Base-by-base conservation (phyloP, 2,113 vertebrate genomes). In the Equus quagga region DNA sequence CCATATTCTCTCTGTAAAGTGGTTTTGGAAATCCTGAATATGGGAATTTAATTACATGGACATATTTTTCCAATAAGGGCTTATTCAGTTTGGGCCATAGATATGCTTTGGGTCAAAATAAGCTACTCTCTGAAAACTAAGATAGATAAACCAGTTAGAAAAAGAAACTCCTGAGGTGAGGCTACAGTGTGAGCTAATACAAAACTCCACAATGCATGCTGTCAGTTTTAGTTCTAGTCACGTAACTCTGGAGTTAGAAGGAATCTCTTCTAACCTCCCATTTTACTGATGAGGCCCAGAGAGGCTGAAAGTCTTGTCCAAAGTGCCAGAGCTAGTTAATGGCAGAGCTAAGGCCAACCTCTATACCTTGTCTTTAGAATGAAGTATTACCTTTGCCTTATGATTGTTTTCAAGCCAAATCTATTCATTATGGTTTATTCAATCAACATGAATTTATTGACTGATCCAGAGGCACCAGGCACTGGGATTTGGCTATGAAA, bases 41-140 rank as follows among this genome's bases (percentile, higher is more conserved):
- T 78, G 75, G 56, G 58, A 92, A 97, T 96, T 94, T 97, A 97
- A 93, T 96, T 94, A 94, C 24, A 10, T 24, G 8, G 41, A 87
- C 79, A 76, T 95, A 92, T 96, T 96, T 97, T 95, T 94, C 81
- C 84, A 97, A 89, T 73, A 95, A 97, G 5, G 67, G 9, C 41
- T 70, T 93, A 28, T 96, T 96, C 44, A 69, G 12, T 75, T 96
- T 94, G 33, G 51, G 64, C 26, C 75, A 33, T 89, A 87, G n/a
- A 75, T 67, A 69, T 86, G 67, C 51, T 69, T 91, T 28, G 1
- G 54, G 54, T 96, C 58, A 96, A 73, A 97, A 96, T 28, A 84
- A 98, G 51, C 7, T 80, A n/a, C 36, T 91, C 41, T 49, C n/a
- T 95, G 67, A 91, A 90, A 96, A 96, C 69, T 93, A 80, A 95